Evolutionary conservation across 2,888 invertebrate species (phyloP).

Genomic region (Nephrotoma appendiculata): DNA sequence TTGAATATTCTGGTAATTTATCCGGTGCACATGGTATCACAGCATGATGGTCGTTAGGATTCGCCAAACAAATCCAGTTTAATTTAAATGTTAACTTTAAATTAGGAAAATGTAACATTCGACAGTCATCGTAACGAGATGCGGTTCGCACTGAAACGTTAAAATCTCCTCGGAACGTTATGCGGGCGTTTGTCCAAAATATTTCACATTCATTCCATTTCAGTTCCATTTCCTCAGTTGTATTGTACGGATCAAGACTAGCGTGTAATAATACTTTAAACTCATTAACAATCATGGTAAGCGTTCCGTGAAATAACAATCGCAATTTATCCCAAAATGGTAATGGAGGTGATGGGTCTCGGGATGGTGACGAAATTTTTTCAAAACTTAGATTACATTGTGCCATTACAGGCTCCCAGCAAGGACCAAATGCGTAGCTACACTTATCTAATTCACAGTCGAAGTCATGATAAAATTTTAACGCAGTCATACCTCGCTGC

Average conservation of each 20-base stretch:
- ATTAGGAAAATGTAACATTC: slow-evolving; percentile 80
- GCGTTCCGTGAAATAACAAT: slow-evolving; percentile 77
- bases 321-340: slow-evolving; percentile 98
- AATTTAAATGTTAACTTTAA: slow-evolving; percentile 70
- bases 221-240: slow-evolving; percentile 97
- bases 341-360: slow-evolving; percentile 84
- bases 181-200: slow-evolving; percentile 91
- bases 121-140: slow-evolving; percentile 97
- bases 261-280: slow-evolving; percentile 88
- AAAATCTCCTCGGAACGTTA: slow-evolving; percentile 82
- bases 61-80: slow-evolving; percentile 83
- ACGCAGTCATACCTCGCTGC: slow-evolving; percentile 80
- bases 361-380: slow-evolving; percentile 70
- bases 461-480: slow-evolving; percentile 96
- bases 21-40: slow-evolving; percentile 94
- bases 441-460: slow-evolving; percentile 83
- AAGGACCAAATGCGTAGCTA: slow-evolving; percentile 93
- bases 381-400: slow-evolving; percentile 54
- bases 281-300: slow-evolving; percentile 76
- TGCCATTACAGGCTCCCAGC: slow-evolving; percentile 83
- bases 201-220: slow-evolving; percentile 87
- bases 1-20: slow-evolving; percentile 90
- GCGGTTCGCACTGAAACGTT: slow-evolving; percentile 89
- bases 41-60: slow-evolving; percentile 90
- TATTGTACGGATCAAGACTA: slow-evolving; percentile 95